These are phyloP conservation scores for Cyanocitta stelleri DNA, from an alignment of 2,113 vertebrate species.

Conservation along the genomic window DNA sequence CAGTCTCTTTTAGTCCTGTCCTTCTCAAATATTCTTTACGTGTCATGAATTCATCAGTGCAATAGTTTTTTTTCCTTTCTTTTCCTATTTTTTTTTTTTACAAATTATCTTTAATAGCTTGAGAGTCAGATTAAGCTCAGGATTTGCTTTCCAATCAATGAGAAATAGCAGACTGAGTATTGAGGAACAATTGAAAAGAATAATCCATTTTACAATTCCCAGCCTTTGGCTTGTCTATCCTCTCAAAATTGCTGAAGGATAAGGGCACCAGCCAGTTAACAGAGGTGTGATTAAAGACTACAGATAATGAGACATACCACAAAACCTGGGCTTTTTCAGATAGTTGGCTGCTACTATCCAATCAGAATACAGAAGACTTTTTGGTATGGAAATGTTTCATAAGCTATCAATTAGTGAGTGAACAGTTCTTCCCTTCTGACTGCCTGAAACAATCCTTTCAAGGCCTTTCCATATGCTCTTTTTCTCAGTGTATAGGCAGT, in stretches of 20 bases:
- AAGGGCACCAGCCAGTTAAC: neutral
- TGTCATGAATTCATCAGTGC: neutral
- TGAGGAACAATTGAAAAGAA: neutral
- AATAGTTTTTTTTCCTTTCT: neutral
- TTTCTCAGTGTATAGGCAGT: neutral
- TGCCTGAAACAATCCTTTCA: neutral
- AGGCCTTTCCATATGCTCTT: neutral
- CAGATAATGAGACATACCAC: neutral
- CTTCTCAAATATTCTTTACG: neutral
- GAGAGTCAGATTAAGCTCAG: neutral
- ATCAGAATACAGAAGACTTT: neutral
- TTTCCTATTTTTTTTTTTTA: neutral
- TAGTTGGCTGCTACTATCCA: neutral
- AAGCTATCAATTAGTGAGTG: neutral
- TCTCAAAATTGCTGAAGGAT: neutral
- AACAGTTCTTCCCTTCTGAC: neutral
- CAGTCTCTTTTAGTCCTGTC: neutral
- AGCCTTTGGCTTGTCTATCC: neutral
- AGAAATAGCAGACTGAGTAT: neutral
- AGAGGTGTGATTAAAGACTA: neutral
- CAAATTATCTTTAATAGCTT: neutral
- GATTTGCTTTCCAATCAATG: constrained; percentile 14
- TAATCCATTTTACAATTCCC: constrained; percentile 9
- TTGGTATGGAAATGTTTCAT: neutral
- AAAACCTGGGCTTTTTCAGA: neutral